Base-by-base conservation (phyloP, 1,140 invertebrate genomes). In the Pectinophora gossypiella region DNA sequence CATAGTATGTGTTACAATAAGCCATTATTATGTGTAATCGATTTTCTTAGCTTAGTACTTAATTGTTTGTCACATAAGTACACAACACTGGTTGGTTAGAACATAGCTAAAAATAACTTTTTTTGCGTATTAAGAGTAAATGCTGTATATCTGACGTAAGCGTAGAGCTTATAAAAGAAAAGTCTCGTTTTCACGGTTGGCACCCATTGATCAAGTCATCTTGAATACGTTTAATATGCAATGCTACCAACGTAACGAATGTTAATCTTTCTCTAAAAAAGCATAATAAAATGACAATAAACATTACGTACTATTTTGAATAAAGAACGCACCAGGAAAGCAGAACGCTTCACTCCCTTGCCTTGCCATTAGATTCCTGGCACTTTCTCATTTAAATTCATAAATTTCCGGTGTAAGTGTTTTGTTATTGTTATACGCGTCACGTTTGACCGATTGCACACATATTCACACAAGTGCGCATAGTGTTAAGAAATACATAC, bases 311-410 rank as follows among this genome's bases (percentile, higher is more conserved):
- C n/a, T n/a, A n/a, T n/a, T n/a, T n/a, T n/a, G n/a, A n/a, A n/a
- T n/a, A n/a, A n/a, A n/a, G n/a, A n/a, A n/a, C n/a, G n/a, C 68
- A 85, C 79, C 77, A 83, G 82, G 79, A 85, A 85, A 77, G 27
- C 27, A 32, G 27, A 32, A 72, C 69, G 66, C 68, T 61, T 63
- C 66, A 67, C 70, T 79, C 83, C 81, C 79, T 68, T 69, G 84
- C 58, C 72, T 61, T 69, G 70, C 74, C 76, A 86, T 86, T 86
- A 84, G 84, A 86, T 84, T 86, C 80, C 70, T 81, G 73, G 81
- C 83, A 86, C 78, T 83, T 85, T 85, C 80, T 76, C 72, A 84
- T 85, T 85, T 81, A 76, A 82, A 86, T 86, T 86, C 83, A 86
- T 86, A 86, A 84, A 86, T 86, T 81, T 86, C 83, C 83, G 83